Evolutionary conservation across 2,888 invertebrate species (phyloP).

Genomic region (Ichneumon xanthorius): DNA sequence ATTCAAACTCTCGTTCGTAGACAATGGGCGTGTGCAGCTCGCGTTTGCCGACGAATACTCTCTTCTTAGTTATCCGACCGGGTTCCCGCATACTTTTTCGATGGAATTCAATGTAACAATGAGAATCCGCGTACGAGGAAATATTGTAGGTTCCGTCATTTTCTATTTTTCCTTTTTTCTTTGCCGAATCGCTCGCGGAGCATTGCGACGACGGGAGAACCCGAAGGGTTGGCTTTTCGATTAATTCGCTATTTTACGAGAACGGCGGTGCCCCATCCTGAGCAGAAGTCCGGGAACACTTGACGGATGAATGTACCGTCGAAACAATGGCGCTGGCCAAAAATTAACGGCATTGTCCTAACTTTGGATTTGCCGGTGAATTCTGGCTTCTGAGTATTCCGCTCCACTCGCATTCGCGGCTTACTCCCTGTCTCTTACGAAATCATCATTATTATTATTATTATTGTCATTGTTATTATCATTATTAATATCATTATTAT

Average conservation of each 20-base stretch:
- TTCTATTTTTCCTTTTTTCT: background rate
- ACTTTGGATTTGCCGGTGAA: constrained; percentile 78
- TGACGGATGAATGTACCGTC: constrained; percentile 83
- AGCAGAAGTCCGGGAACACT: constrained; percentile 75
- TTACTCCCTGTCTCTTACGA: constrained; percentile 33
- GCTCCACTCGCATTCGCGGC: constrained; percentile 21
- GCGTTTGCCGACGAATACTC: constrained; percentile 38
- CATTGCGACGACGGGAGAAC: constrained; percentile 4
- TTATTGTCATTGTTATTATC: too few species aligned
- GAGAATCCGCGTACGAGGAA: constrained; percentile 36
- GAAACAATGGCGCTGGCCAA: constrained; percentile 83
- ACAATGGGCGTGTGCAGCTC: constrained; percentile 53
- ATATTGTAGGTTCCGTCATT: constrained; percentile 18
- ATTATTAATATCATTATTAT: too few species aligned
- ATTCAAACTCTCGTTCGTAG: constrained; percentile 76
- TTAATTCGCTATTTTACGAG: constrained; percentile 66
- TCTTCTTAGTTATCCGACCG: constrained; percentile 14
- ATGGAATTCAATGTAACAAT: constrained; percentile 28
- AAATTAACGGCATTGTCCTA: constrained; percentile 85
- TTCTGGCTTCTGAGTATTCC: constrained; percentile 46
- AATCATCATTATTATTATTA: too few species aligned
- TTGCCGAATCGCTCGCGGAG: background rate
- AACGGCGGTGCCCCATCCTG: constrained; percentile 47
- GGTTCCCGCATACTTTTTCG: background rate
- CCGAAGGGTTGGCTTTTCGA: constrained; percentile 55